A percentile compares a stretch with the other conserved stretches of the same genome.
phyloP scores from a whole-genome alignment of 2,888 invertebrate species.

The Tachina lurida region DNA sequence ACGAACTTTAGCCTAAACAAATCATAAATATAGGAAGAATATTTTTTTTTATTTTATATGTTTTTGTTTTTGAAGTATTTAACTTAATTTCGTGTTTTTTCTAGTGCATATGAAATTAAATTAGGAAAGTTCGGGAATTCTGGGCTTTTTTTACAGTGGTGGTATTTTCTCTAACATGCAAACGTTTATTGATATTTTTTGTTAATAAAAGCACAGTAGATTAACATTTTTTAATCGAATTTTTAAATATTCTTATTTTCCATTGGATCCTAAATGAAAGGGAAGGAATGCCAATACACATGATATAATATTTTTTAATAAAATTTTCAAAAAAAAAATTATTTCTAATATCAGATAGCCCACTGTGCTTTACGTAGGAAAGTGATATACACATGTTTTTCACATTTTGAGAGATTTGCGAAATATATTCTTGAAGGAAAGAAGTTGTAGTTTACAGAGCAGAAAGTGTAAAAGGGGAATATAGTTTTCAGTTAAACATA shows the following conservation, averaged over 20 bases:
- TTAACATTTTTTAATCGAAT: not conserved
- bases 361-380: constrained; percentile 36
- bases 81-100: constrained; percentile 15
- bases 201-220: constrained; percentile 34
- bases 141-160: constrained; percentile 25
- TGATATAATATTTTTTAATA: too few relatives aligned
- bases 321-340: too few relatives aligned
- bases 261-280: too few relatives aligned
- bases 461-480: constrained; percentile 37
- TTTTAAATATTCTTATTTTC: not conserved
- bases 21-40: too few relatives aligned
- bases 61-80: not conserved
- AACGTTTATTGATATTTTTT: not conserved
- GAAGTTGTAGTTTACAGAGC: not conserved
- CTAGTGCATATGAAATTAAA: constrained; percentile 5
- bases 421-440: constrained; percentile 2
- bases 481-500: constrained; percentile 57
- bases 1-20: too few relatives aligned
- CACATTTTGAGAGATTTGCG: constrained; percentile 3
- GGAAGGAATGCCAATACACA: too few relatives aligned
- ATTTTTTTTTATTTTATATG: not conserved
- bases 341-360: not conserved
- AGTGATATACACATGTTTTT: constrained; percentile 6
- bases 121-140: not conserved
- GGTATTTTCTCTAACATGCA: constrained; percentile 46